These are phyloP conservation scores for Vannuccia rotundouncinata DNA, from an alignment of 2,888 invertebrate genomes.

Conservation along the genomic window DNA sequence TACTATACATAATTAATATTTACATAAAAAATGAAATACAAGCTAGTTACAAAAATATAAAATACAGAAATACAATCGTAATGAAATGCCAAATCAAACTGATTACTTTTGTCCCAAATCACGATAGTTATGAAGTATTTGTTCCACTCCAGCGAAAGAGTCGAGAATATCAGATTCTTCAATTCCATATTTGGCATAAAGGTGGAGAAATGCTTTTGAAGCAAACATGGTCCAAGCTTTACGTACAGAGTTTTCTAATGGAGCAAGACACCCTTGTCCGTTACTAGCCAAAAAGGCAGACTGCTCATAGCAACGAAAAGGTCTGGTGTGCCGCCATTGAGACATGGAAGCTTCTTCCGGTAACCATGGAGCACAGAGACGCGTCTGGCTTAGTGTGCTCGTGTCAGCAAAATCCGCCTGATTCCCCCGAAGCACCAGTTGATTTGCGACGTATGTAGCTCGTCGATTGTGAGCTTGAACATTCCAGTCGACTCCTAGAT, in stretches of 20 bases:
- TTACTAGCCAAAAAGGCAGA: slow-evolving; percentile 53
- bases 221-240: slow-evolving; percentile 57
- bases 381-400: not conserved
- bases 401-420: slow-evolving; percentile 4
- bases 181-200: slow-evolving; percentile 54
- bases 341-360: not conserved
- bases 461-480: slow-evolving; percentile 30
- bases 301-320: slow-evolving; percentile 52
- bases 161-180: slow-evolving; percentile 54
- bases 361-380: not conserved
- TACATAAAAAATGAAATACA: too few species aligned
- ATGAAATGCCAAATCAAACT: too few species aligned
- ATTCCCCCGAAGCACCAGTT: slow-evolving; percentile 20
- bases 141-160: slow-evolving; percentile 54
- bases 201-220: slow-evolving; percentile 56
- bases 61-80: too few species aligned
- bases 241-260: slow-evolving; percentile 48
- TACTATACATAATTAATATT: too few species aligned
- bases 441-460: not conserved
- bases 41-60: too few species aligned
- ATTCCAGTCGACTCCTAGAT: slow-evolving; percentile 43
- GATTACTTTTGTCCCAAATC: too few species aligned
- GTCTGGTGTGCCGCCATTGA: slow-evolving; percentile 44
- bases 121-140: slow-evolving; percentile 50
- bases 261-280: slow-evolving; percentile 47